Percentiles rank a stretch among this genome's conserved stretches.
phyloP scores from a whole-genome alignment of 2,888 invertebrate species.

The Rapana venosa region DNA sequence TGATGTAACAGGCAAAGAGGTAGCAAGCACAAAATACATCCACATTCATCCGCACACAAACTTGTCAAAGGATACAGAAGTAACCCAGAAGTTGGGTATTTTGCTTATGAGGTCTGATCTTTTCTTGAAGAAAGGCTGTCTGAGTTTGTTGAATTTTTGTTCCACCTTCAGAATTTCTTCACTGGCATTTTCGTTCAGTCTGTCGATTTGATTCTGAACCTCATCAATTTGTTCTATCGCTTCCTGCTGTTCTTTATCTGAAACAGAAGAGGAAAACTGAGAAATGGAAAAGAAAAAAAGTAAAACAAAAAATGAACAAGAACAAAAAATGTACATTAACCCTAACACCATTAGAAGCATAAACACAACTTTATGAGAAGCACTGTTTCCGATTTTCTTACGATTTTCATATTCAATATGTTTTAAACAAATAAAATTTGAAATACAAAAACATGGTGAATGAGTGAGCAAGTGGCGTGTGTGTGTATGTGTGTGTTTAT shows the following conservation, averaged over 20 bases:
- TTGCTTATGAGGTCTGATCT: slow-evolving; percentile 78
- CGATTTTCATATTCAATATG: too few relatives aligned
- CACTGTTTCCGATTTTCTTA: too few relatives aligned
- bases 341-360: too few relatives aligned
- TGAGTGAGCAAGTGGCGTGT: too few relatives aligned
- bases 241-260: slow-evolving; percentile 78
- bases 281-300: too few relatives aligned
- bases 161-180: slow-evolving; percentile 79
- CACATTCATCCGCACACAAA: neutral
- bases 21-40: neutral
- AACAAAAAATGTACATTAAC: too few relatives aligned
- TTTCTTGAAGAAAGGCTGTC: slow-evolving; percentile 78
- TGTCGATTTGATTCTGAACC: slow-evolving; percentile 79
- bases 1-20: too few relatives aligned
- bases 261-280: slow-evolving; percentile 39
- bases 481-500: too few relatives aligned
- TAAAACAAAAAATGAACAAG: too few relatives aligned
- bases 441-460: too few relatives aligned
- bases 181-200: slow-evolving; percentile 78
- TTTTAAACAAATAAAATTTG: too few relatives aligned
- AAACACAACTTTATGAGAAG: too few relatives aligned
- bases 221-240: slow-evolving; percentile 79
- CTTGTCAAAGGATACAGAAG: slow-evolving; percentile 75
- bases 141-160: slow-evolving; percentile 79
- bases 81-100: slow-evolving; percentile 79